Conservation (phyloP, 2,888 invertebrate species). For the Plagodis dolabraria region DNA sequence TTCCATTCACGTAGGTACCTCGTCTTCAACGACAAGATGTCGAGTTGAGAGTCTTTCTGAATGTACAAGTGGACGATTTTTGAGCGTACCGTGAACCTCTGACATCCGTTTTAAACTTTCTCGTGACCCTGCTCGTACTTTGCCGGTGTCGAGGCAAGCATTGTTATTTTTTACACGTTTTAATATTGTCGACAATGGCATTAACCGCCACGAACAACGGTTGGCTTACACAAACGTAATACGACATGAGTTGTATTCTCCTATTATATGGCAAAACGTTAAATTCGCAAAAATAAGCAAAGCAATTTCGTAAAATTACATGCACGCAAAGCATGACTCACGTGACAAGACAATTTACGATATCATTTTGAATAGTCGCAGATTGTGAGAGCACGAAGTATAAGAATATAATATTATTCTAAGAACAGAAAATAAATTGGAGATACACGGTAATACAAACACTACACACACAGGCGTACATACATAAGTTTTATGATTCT, state of each 20-base stretch:
- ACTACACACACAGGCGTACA: no score
- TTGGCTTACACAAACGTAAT: conserved; percentile 9
- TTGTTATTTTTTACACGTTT: conserved; percentile 36
- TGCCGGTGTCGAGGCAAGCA: conserved; percentile 23
- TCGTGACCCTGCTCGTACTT: conserved; percentile 48
- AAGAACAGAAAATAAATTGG: no score
- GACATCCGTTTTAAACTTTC: conserved; percentile 59
- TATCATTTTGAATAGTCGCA: conserved; percentile 1
- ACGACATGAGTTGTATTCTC: background rate
- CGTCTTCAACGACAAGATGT: conserved; percentile 26
- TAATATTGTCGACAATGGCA: conserved; percentile 22
- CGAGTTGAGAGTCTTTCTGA: conserved; percentile 32
- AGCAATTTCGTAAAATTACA: conserved; percentile 14
- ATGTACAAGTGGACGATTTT: conserved; percentile 63
- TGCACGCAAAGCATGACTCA: background rate
- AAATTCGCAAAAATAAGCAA: conserved; percentile 2
- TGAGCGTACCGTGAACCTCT: conserved; percentile 47
- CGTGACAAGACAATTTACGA: conserved; percentile 7
- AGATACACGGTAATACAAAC: no score
- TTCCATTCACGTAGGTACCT: conserved; percentile 59
- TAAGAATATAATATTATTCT: background rate
- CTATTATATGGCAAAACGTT: conserved; percentile 5
- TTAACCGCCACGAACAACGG: conserved; percentile 26
- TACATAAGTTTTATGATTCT: no score
- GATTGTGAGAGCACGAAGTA: conserved; percentile 17